Base-by-base conservation (phyloP, 2,888 invertebrate species). In the Patella caerulea region DNA sequence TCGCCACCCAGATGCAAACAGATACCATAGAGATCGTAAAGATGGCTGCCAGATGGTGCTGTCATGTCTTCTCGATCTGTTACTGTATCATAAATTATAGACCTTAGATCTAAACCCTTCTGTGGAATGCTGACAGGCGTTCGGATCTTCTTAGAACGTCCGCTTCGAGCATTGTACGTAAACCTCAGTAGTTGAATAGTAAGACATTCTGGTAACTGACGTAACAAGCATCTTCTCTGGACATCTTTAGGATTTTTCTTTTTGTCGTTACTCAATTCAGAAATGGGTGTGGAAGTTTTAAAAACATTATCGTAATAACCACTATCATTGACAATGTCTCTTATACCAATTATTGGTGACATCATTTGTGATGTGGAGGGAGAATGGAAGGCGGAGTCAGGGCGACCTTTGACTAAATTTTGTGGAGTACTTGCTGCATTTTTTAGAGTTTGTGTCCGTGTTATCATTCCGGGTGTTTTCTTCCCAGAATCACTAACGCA, bases 151-250 rank as follows among this genome's bases (percentile, higher is more conserved):
- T 83, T 75, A 0, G 87, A 81, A 53, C 84, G 81, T n/a, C 85
- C 83, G 3, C 85, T 83, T 52, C 80, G 80, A 52, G 83, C 83
- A 72, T 87, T 86, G 82, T 85, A 90, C 0, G 85, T 81, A 79
- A 90, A 90, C 15, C 91, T 84, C 85, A 90, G 82, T 65, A 91
- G 80, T 83, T 91, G 91, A 74, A 91, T 86, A 55, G 89, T 87
- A 4, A 91, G 86, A 81, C 90, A 91, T 76, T 90, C 88, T 2
- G 91, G 90, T 53, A 91, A 79, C 80, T 90, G 90, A 7, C 90
- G 83, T 17, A 91, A 83, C 52, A 91, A 80, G 65, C 89, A 89
- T 19, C 89, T 81, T 19, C 90, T 81, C 80, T 90, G 86, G n/a
- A 87, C 85, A 78, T 88, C 86, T 15, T 81, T 78, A 53, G 80